These are phyloP conservation scores for Pandion haliaetus DNA, from an alignment of 2,113 vertebrate species.

Conservation along the genomic window DNA sequence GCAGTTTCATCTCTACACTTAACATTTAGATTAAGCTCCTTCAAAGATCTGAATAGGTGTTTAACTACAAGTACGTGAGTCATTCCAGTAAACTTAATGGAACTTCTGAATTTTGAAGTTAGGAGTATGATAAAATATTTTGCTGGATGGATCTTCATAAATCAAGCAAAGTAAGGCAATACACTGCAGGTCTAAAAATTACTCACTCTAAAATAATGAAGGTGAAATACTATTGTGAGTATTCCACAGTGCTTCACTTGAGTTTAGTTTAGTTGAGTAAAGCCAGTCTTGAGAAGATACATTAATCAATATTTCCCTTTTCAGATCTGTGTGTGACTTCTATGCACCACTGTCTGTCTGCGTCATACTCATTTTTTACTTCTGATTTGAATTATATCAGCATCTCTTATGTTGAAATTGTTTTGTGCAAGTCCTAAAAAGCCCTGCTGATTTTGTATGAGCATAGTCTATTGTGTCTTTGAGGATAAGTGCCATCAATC, in stretches of 20 bases:
- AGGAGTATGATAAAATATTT: not conserved
- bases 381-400: not conserved
- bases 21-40: not conserved
- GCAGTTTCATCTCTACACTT: not conserved
- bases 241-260: not conserved
- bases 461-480: not conserved
- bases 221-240: not conserved
- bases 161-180: not conserved
- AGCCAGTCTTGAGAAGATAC: not conserved
- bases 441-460: not conserved
- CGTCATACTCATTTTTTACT: not conserved
- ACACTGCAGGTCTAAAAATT: not conserved
- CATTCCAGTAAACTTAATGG: not conserved
- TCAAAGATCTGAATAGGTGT: not conserved
- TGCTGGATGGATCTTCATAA: not conserved
- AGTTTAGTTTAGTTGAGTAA: not conserved
- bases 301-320: not conserved
- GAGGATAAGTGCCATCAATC: not conserved
- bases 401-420: not conserved
- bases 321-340: not conserved
- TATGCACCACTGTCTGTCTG: not conserved
- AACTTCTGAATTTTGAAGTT: not conserved
- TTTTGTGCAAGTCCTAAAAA: not conserved
- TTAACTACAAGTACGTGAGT: not conserved
- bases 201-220: not conserved